A percentile compares a stretch with the other conserved stretches of the same genome.
phyloP scores from a whole-genome alignment of 2,797 vertebrate species.

The Neosilurus mollespiculum region DNA sequence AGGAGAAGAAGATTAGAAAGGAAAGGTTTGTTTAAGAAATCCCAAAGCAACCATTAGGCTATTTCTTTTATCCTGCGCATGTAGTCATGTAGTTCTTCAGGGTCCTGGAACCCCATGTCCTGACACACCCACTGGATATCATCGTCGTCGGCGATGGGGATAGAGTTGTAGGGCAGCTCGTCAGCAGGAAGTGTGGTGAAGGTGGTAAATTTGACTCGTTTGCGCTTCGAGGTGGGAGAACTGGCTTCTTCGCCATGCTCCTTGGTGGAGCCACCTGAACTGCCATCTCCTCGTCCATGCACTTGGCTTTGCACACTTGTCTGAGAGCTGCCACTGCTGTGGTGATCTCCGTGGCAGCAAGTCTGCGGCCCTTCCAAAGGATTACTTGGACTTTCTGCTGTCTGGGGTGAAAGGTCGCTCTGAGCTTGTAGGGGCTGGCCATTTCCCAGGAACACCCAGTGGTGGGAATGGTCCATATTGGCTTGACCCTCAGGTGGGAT shows the following conservation, averaged over 20 bases:
- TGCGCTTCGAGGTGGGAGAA: slow-evolving; percentile 95
- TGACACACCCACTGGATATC: slow-evolving; percentile 98
- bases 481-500: slow-evolving; percentile 96
- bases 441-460: slow-evolving; percentile 98
- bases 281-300: slow-evolving; percentile 91
- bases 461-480: slow-evolving; percentile 98
- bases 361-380: slow-evolving; percentile 85
- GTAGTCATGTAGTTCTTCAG: slow-evolving; percentile 91
- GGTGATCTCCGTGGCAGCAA: slow-evolving; percentile 91
- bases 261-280: slow-evolving; percentile 88
- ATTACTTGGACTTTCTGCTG: slow-evolving; percentile 82
- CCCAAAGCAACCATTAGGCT: slow-evolving; percentile 73
- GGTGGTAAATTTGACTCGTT: slow-evolving; percentile 97
- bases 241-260: slow-evolving; percentile 90
- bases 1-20: slow-evolving; percentile 75
- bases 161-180: slow-evolving; percentile 94
- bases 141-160: slow-evolving; percentile 92
- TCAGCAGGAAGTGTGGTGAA: slow-evolving; percentile 93
- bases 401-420: slow-evolving; percentile 87
- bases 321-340: slow-evolving; percentile 97
- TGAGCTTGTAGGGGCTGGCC: slow-evolving; percentile 90
- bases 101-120: slow-evolving; percentile 93
- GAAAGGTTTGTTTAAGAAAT: slow-evolving; percentile 60
- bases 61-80: slow-evolving; percentile 97
- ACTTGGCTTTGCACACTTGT: slow-evolving; percentile 97